These are phyloP conservation scores for Excalfactoria chinensis DNA, from an alignment of 2,113 vertebrate species.

Conservation along the genomic window DNA sequence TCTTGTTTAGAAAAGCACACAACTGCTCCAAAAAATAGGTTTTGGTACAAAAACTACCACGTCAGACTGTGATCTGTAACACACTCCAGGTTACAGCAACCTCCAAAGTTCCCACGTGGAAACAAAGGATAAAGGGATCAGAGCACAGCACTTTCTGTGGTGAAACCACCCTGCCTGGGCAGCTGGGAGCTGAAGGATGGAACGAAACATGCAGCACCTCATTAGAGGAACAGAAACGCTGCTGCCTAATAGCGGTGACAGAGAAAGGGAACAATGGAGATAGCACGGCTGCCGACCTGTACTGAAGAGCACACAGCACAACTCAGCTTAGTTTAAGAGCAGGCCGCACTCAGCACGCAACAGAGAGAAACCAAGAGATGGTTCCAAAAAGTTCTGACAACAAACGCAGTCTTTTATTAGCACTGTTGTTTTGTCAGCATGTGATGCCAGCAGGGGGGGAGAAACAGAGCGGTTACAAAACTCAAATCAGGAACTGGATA, in stretches of 20 bases:
- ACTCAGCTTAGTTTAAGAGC: neutral
- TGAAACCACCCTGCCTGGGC: neutral
- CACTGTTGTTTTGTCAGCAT: neutral
- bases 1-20: neutral
- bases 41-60: neutral
- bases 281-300: fast-evolving
- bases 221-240: neutral
- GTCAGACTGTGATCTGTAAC: neutral
- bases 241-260: neutral
- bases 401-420: neutral
- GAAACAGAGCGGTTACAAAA: neutral
- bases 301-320: fast-evolving
- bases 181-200: neutral
- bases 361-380: neutral
- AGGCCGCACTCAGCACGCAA: neutral
- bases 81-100: neutral
- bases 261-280: neutral
- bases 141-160: neutral
- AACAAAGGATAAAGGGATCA: neutral
- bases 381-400: neutral
- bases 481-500: neutral
- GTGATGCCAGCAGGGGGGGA: neutral
- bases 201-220: neutral
- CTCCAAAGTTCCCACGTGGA: neutral
- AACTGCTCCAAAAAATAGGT: neutral